Percentiles rank a stretch among this genome's conserved stretches.
Evolutionary conservation across 1,140 invertebrate genomes (phyloP).

Genomic region (Rhagoletis pomonella): DNA sequence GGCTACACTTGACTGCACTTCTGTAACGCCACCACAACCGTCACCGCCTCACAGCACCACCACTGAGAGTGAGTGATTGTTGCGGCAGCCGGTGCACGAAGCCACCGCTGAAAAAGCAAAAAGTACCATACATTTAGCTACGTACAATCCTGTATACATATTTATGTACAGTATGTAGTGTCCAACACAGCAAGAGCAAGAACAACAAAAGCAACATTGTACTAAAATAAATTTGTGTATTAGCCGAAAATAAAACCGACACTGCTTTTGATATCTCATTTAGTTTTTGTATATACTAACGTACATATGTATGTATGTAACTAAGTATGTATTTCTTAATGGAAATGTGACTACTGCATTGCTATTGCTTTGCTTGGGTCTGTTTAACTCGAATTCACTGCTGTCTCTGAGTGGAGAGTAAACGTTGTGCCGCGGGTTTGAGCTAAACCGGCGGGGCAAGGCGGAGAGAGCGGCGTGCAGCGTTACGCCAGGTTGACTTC

Average conservation of each 20-base stretch:
- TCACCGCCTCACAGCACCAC: background rate
- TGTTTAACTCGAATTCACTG: conserved; percentile 5
- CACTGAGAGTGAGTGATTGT: conserved; percentile 2
- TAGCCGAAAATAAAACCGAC: conserved; percentile 50
- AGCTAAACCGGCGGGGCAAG: background rate
- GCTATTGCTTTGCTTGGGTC: conserved; percentile 40
- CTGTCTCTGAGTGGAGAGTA: background rate
- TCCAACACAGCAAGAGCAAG: background rate
- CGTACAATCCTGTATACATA: background rate
- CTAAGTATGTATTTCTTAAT: conserved; percentile 5
- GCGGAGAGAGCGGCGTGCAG: background rate
- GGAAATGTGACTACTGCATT: too few species aligned
- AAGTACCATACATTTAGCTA: background rate
- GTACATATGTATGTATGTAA: too few species aligned
- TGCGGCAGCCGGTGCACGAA: background rate
- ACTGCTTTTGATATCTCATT: conserved; percentile 15
- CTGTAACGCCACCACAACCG: conserved; percentile 13
- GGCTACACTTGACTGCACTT: conserved; percentile 43
- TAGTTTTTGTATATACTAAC: background rate
- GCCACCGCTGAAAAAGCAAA: background rate
- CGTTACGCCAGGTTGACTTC: conserved; percentile 1
- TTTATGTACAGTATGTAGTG: background rate
- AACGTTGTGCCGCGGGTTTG: background rate
- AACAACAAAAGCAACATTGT: background rate
- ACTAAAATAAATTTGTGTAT: background rate